Conservation (phyloP, 1,140 invertebrate species). For the Xylocopa sonorina region DNA sequence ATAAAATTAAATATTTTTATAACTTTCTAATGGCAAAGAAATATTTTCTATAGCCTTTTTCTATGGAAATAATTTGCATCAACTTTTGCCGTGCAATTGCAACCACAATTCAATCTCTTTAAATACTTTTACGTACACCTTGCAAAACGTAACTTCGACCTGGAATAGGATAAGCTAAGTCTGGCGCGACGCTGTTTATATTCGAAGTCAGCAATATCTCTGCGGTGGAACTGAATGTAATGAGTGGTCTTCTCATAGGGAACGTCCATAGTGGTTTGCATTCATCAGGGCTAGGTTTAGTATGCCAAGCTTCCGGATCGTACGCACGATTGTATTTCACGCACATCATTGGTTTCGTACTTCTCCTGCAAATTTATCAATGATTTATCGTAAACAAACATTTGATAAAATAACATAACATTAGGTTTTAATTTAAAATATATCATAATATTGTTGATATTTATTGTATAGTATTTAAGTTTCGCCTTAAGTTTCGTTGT, state of each 20-base stretch:
- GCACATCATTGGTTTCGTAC: constrained; percentile 48
- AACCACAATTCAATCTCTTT: not conserved
- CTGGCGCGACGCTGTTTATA: constrained; percentile 53
- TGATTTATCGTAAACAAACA: not conserved
- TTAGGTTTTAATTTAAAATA: no score
- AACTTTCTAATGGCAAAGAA: no score
- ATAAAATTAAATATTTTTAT: no score
- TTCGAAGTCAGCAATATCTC: constrained; percentile 60
- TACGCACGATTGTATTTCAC: constrained; percentile 67
- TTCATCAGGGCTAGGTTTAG: constrained; percentile 71
- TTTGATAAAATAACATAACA: not conserved
- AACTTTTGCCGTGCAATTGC: no score
- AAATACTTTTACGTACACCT: constrained; percentile 52
- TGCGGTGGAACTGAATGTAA: constrained; percentile 68
- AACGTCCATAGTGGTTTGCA: constrained; percentile 74
- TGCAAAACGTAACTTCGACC: constrained; percentile 63
- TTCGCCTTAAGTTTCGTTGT: not conserved
- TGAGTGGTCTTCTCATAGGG: constrained; percentile 72
- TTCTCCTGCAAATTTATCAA: constrained; percentile 57
- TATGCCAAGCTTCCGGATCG: constrained; percentile 67
- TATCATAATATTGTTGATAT: not conserved
- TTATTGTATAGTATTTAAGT: not conserved
- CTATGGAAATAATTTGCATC: no score
- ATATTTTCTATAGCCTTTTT: no score
- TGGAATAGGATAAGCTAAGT: constrained; percentile 66